Evolutionary conservation across 2,888 invertebrate genomes (phyloP), one percentile per base, ranked within the genome.

Genomic region (Coelogynopora nodosa): DNA sequence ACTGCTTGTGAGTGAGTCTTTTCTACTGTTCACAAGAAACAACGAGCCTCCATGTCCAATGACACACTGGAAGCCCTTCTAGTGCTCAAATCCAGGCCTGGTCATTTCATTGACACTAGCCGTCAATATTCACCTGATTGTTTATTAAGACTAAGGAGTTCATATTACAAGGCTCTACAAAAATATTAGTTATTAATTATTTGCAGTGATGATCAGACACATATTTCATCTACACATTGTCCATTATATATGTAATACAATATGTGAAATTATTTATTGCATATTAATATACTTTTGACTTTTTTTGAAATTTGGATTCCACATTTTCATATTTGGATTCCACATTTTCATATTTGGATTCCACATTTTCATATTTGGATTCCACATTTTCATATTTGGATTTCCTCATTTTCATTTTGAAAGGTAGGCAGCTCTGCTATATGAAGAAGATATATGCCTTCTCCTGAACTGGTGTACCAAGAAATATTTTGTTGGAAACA

Each of bases 1-100:
- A 88, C 88, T 10, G 88, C 88, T 31, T 88, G 89, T 87, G 89
- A 88, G 30, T 26, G 88, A 10, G 87, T 89, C 0, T 89, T 89
- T 74, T 88, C 88, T 13, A 82, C 85, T 74, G 88, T 89, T 0
- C 49, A 87, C 23, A 88, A 88, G 67, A 88, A 88, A 0, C 88
- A 88, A 83, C 87, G 87, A 49, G 67, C 85, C 26, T 84, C 23
- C 67, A 31, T 88, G 5, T 23, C 31, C 18, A 86, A 88, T 31
- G 31, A 87, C 10, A 88, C 88, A 74, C 67, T 88, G n/a, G 87
- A 88, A 67, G 26, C 88, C 0, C 85, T 88, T 27, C 85, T 88
- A 49, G 82, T 87, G 18, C 27, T 88, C 27, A 88, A 88, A 49
- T 84, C 86, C 5, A 31, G 31, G n/a, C 84, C 87, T 23, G 88